These are phyloP conservation scores for Hoplostethus atlanticus DNA, from an alignment of 2,797 vertebrate genomes.

Conservation along the genomic window DNA sequence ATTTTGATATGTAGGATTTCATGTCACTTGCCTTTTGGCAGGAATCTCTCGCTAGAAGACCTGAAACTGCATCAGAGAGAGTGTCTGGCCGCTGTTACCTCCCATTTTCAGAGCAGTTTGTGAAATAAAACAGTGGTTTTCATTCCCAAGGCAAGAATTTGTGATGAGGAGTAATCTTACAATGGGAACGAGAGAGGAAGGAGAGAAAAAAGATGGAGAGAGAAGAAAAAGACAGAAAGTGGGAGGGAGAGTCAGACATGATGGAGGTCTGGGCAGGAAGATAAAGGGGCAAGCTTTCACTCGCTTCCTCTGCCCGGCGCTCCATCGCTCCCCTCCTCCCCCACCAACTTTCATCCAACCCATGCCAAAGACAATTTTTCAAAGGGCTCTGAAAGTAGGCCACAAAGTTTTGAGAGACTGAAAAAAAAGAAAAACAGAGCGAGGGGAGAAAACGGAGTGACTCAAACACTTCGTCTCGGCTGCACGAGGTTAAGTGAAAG, in stretches of 20 bases:
- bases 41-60: no score
- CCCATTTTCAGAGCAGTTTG: constrained; percentile 33
- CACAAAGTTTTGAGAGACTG: constrained; percentile 65
- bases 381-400: constrained; percentile 75
- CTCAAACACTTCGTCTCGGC: no score
- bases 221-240: constrained; percentile 7
- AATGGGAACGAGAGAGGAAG: constrained; percentile 16
- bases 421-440: constrained; percentile 9
- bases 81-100: constrained; percentile 15
- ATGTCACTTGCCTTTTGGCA: no score
- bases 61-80: background rate
- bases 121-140: constrained; percentile 20
- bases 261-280: constrained; percentile 54
- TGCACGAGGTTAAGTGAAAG: background rate
- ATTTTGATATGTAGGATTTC: no score
- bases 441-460: background rate
- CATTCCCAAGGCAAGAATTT: constrained; percentile 26
- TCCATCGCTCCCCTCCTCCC: constrained; percentile 10
- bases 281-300: constrained; percentile 63
- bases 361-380: constrained; percentile 68
- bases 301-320: constrained; percentile 45
- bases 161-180: constrained; percentile 43
- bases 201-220: constrained; percentile 6
- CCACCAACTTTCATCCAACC: constrained; percentile 61
- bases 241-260: constrained; percentile 47